Evolutionary conservation across 2,888 invertebrate genomes (phyloP).

Genomic region (Linnaemya vulpina): DNA sequence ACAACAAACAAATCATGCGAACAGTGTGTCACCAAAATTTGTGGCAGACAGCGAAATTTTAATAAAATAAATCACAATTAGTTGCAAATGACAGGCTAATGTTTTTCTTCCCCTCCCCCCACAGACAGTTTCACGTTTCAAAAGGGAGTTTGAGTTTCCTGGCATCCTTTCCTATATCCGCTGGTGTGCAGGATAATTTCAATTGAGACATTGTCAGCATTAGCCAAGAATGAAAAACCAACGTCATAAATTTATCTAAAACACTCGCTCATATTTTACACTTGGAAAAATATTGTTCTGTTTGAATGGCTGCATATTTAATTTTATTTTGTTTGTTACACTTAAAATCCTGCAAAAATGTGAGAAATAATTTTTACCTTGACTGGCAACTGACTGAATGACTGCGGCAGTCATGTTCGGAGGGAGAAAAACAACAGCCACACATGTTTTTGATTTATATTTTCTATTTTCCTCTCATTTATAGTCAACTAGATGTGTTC

Average conservation of each 20-base stretch:
- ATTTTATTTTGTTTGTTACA: not conserved
- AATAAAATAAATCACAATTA: conserved; percentile 62
- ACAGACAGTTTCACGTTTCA: conserved; percentile 2
- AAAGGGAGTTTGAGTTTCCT: not conserved
- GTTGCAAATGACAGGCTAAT: conserved; percentile 16
- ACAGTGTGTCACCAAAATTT: not conserved
- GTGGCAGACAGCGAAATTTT: not conserved
- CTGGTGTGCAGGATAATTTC: not conserved
- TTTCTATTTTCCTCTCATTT: conserved; percentile 21
- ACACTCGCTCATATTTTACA: not conserved
- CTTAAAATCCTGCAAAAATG: not conserved
- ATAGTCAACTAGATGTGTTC: not conserved
- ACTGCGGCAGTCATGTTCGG: not conserved
- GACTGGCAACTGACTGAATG: not conserved
- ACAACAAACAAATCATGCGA: no score
- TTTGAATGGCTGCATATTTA: not conserved
- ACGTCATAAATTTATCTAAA: not conserved
- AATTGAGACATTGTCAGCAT: not conserved
- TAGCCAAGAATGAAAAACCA: not conserved
- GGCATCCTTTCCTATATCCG: conserved; percentile 5
- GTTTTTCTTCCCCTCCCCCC: conserved; percentile 1
- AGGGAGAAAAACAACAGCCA: not conserved
- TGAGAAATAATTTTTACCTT: not conserved
- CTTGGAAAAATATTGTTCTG: not conserved
- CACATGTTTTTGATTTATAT: not conserved